Conservation (phyloP, 2,113 vertebrate genomes). For the Propithecus coquereli region DNA sequence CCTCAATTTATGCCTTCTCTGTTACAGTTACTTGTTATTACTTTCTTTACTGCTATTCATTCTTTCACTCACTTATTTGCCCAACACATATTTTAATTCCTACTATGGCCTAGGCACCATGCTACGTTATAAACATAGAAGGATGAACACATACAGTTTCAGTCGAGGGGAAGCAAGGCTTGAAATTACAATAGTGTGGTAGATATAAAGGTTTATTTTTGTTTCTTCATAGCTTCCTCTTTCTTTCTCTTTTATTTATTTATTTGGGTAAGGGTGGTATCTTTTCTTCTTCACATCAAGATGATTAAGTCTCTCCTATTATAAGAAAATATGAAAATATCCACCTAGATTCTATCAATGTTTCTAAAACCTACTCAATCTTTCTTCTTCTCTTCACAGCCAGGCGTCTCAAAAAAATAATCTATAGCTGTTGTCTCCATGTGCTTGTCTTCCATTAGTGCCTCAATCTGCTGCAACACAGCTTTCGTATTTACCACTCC, state of each 20-base stretch:
- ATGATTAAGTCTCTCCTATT: not conserved
- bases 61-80: not conserved
- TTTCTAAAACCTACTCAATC: not conserved
- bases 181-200: not conserved
- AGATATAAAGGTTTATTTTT: not conserved
- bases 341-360: not conserved
- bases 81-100: not conserved
- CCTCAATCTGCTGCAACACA: not conserved
- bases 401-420: not conserved
- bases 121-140: not conserved
- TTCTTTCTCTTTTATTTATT: not conserved
- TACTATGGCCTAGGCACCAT: too few species aligned
- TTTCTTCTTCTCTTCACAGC: not conserved
- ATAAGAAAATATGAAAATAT: not conserved
- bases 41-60: not conserved
- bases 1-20: not conserved
- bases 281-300: not conserved
- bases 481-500: not conserved
- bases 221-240: too few species aligned
- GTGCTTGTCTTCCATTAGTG: not conserved
- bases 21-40: not conserved
- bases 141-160: not conserved
- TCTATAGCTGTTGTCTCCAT: not conserved
- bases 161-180: not conserved
- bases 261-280: not conserved